phyloP scores from a whole-genome alignment of 2,113 vertebrate species.

The Lophura nycthemera region DNA sequence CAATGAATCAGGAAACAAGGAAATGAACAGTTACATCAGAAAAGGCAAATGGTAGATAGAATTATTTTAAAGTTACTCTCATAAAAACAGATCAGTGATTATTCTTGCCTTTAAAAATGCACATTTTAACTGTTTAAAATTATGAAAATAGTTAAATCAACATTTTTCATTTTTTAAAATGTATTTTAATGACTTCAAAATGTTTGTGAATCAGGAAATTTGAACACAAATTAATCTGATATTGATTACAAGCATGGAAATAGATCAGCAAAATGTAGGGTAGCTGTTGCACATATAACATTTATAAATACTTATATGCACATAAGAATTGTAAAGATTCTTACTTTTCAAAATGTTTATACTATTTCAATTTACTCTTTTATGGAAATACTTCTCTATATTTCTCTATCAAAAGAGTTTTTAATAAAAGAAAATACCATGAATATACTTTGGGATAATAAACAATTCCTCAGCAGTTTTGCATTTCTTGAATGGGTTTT shows the following conservation, averaged over 20 bases:
- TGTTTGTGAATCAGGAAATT: background rate
- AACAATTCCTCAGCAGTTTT: background rate
- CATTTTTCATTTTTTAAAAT: background rate
- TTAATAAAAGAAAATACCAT: background rate
- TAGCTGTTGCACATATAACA: background rate
- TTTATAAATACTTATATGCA: background rate
- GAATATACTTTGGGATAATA: background rate
- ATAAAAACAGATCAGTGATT: background rate
- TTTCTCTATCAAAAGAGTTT: background rate
- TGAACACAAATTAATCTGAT: background rate
- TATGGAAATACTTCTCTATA: background rate
- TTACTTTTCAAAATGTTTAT: background rate
- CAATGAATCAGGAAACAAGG: background rate
- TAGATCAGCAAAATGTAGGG: background rate
- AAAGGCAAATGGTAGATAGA: background rate
- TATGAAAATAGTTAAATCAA: background rate
- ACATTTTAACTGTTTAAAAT: background rate
- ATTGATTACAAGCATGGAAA: background rate
- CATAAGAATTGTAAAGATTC: background rate
- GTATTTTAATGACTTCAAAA: background rate
- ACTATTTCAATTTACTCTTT: background rate
- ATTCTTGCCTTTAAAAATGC: background rate
- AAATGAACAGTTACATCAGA: background rate
- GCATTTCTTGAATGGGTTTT: background rate
- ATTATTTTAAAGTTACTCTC: background rate